Conservation (phyloP, 2,797 vertebrate genomes). For the Salmo trutta region DNA sequence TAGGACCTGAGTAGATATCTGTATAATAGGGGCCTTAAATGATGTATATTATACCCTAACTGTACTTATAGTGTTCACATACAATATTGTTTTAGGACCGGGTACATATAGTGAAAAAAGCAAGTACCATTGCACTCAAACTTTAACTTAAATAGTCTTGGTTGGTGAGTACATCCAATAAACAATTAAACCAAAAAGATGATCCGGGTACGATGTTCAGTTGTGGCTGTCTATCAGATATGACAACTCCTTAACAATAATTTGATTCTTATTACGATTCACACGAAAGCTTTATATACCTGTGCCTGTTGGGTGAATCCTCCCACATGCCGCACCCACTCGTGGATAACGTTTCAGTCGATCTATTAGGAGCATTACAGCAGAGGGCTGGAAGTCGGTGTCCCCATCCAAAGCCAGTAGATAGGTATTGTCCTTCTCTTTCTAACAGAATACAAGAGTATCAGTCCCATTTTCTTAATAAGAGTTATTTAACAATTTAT, state of each 20-base stretch:
- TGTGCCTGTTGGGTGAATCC: constrained; percentile 78
- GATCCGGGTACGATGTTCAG: no score
- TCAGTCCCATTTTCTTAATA: not conserved
- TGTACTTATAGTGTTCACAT: no score
- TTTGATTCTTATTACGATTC: no score
- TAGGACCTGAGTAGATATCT: not conserved
- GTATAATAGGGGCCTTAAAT: no score
- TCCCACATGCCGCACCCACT: constrained; percentile 74
- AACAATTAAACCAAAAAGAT: no score
- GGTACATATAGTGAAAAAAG: not conserved
- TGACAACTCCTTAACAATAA: no score
- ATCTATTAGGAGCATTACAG: constrained; percentile 73
- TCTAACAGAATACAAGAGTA: constrained; percentile 42
- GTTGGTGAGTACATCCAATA: not conserved
- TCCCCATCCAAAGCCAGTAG: constrained; percentile 76
- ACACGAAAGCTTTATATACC: constrained; percentile 49
- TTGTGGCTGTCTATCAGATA: not conserved
- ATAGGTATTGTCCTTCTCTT: constrained; percentile 71
- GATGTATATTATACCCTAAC: no score
- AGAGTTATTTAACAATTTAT: not conserved
- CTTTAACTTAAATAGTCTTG: not conserved
- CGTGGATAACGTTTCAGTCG: constrained; percentile 70
- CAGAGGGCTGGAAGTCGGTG: constrained; percentile 74
- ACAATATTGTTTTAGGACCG: not conserved
- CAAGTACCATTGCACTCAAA: no score